These are phyloP conservation scores for Meganola albula DNA, from an alignment of 2,888 invertebrate species.

Conservation along the genomic window DNA sequence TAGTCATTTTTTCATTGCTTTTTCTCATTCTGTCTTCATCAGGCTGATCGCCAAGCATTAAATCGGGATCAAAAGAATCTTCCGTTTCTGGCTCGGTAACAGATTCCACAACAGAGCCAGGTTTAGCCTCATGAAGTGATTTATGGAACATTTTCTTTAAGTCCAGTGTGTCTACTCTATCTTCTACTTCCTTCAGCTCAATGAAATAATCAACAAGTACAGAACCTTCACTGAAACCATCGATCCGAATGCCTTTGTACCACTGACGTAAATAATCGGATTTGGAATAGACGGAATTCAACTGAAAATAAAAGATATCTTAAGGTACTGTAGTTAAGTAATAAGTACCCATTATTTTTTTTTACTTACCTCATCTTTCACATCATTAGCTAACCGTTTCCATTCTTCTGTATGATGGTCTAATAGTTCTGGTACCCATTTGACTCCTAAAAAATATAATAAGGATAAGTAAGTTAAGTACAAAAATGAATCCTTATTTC, in stretches of 20 bases:
- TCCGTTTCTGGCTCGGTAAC: slow-evolving; percentile 37
- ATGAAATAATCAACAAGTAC: slow-evolving; percentile 93
- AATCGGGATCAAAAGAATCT: slow-evolving; percentile 58
- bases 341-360: slow-evolving; percentile 8
- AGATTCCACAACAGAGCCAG: slow-evolving; percentile 64
- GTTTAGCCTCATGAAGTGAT: slow-evolving; percentile 74
- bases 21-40: slow-evolving; percentile 67
- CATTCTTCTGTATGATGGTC: slow-evolving; percentile 93
- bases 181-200: slow-evolving; percentile 85
- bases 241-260: slow-evolving; percentile 91
- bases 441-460: slow-evolving; percentile 69
- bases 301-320: slow-evolving; percentile 76
- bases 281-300: slow-evolving; percentile 88
- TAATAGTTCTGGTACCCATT: slow-evolving; percentile 90
- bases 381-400: slow-evolving; percentile 88
- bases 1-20: slow-evolving; percentile 71
- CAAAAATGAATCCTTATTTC: too few species aligned
- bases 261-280: slow-evolving; percentile 86
- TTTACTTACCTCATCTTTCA: slow-evolving; percentile 84
- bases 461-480: background rate
- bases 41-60: slow-evolving; percentile 69
- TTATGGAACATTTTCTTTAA: slow-evolving; percentile 83
- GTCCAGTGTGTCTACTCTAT: slow-evolving; percentile 83
- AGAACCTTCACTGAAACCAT: slow-evolving; percentile 92
- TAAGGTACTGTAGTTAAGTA: too few species aligned